phyloP scores from a whole-genome alignment of 2,797 vertebrate species.

The Argya squamiceps region DNA sequence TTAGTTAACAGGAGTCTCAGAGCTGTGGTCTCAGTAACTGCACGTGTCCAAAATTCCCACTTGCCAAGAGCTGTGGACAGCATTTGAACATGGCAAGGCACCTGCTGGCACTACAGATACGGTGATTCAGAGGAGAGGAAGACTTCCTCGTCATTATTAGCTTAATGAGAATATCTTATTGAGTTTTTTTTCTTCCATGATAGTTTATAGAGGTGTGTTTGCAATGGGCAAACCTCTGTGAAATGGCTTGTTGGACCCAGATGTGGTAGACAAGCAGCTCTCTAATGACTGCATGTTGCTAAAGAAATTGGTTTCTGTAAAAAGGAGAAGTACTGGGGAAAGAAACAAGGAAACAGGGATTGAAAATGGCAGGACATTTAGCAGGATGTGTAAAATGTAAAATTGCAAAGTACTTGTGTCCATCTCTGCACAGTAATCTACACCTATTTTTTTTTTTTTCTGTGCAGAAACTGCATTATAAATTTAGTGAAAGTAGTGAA shows the following conservation, averaged over 20 bases:
- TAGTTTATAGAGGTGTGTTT: not conserved
- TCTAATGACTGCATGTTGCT: rapidly evolving
- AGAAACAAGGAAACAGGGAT: not conserved
- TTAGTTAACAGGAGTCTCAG: not conserved
- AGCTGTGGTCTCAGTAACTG: not conserved
- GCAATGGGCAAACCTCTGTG: not conserved
- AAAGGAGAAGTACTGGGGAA: not conserved
- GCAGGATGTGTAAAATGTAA: not conserved
- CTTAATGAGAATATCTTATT: not conserved
- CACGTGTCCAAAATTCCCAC: not conserved
- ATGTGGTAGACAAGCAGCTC: not conserved
- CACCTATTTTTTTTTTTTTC: not conserved
- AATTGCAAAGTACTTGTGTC: not conserved
- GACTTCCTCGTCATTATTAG: not conserved
- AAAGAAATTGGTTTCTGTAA: not conserved
- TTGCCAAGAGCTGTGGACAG: not conserved
- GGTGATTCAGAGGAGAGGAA: too few species aligned
- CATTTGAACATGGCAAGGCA: not conserved
- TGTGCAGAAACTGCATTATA: not conserved
- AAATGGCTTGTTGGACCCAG: not conserved
- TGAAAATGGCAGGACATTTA: not conserved
- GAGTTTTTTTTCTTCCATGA: not conserved
- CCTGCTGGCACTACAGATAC: not conserved
- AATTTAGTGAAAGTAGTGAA: not conserved
- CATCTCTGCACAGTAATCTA: not conserved